These are phyloP conservation scores for Teinopalpus imperialis DNA, from an alignment of 2,888 invertebrate genomes.

Conservation along the genomic window DNA sequence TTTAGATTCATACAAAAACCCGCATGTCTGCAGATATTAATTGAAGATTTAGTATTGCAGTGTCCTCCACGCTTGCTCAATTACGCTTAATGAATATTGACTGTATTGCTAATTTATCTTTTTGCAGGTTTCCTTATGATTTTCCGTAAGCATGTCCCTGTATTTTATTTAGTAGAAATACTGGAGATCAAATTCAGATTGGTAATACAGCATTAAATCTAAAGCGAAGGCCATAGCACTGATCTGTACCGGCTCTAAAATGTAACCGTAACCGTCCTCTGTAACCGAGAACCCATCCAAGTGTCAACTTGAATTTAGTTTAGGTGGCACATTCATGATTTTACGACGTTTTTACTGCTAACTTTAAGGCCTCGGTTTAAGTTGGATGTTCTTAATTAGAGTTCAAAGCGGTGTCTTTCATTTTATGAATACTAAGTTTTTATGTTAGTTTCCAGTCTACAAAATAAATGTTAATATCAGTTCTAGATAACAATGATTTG, in stretches of 20 bases:
- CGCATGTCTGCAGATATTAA: too few species aligned
- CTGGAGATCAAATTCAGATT: too few species aligned
- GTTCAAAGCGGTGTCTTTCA: slow-evolving; percentile 34
- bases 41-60: too few species aligned
- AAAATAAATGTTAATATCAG: too few species aligned
- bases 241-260: neutral
- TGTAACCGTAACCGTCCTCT: neutral
- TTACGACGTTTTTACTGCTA: slow-evolving; percentile 57
- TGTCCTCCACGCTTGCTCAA: too few species aligned
- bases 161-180: too few species aligned
- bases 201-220: neutral
- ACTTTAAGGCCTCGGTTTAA: slow-evolving; percentile 41
- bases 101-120: too few species aligned
- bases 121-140: too few species aligned
- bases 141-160: too few species aligned
- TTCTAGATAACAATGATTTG: too few species aligned
- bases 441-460: neutral
- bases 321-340: slow-evolving; percentile 41
- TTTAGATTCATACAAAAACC: too few species aligned
- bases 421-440: neutral
- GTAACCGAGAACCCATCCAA: slow-evolving; percentile 25
- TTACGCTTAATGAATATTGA: too few species aligned
- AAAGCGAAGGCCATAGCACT: neutral
- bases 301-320: neutral
- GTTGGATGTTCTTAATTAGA: slow-evolving; percentile 38